Percentiles rank a stretch among this genome's conserved stretches.
Conservation (phyloP, 1,140 invertebrate species). For the Grapholita molesta region DNA sequence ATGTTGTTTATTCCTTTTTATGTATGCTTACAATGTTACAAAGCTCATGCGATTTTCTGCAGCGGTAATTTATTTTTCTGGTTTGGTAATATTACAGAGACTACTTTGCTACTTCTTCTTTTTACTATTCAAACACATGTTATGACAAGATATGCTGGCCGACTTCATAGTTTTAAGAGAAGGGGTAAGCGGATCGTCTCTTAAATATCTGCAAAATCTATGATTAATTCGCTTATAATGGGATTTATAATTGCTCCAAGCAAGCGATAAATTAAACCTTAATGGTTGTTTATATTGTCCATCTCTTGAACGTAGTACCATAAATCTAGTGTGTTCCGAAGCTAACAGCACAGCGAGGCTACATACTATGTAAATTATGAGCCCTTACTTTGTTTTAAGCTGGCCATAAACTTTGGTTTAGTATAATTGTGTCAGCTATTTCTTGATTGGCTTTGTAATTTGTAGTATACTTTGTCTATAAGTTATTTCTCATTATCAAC, state of each 20-base stretch:
- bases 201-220: background rate
- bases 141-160: background rate
- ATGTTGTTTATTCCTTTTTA: too few species aligned
- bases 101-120: background rate
- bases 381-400: background rate
- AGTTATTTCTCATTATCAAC: too few species aligned
- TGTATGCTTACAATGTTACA: too few species aligned
- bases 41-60: too few species aligned
- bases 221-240: constrained; percentile 1
- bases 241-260: background rate
- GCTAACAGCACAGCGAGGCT: background rate
- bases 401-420: background rate
- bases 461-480: too few species aligned
- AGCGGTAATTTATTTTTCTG: too few species aligned
- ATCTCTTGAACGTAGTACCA: background rate
- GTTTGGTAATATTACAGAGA: too few species aligned
- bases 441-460: background rate
- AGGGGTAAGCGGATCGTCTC: background rate
- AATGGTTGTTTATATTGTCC: constrained; percentile 5
- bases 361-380: background rate
- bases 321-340: constrained; percentile 5
- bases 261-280: constrained; percentile 5
- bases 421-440: background rate
- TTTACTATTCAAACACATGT: background rate
- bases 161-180: background rate